phyloP scores from a whole-genome alignment of 2,888 invertebrate genomes.

The Sarcophaga caerulescens region DNA sequence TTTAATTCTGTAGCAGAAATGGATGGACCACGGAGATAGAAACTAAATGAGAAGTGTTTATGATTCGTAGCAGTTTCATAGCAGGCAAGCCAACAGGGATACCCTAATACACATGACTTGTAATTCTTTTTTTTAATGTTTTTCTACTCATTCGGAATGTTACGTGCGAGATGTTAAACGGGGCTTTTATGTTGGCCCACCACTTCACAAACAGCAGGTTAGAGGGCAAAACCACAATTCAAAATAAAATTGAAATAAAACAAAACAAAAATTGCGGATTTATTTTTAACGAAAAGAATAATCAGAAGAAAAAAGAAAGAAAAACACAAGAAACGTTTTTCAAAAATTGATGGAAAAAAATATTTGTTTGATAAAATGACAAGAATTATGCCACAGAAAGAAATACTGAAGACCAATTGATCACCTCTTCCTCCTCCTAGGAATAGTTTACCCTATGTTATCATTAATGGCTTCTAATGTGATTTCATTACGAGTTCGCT shows the following conservation, averaged over 20 bases:
- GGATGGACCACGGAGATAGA: no score
- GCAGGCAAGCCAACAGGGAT: not conserved
- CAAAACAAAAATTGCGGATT: not conserved
- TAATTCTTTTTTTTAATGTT: not conserved
- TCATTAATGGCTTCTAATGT: no score
- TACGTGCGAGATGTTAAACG: slow-evolving; percentile 49
- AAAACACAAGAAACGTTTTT: not conserved
- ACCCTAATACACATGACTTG: slow-evolving; percentile 31
- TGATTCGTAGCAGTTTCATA: no score
- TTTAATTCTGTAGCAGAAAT: no score
- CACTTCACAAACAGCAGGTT: slow-evolving; percentile 57
- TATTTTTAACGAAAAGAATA: not conserved
- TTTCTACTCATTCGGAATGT: slow-evolving; percentile 30
- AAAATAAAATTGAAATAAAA: slow-evolving; percentile 16
- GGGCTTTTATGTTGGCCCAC: slow-evolving; percentile 45
- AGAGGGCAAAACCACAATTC: slow-evolving; percentile 48
- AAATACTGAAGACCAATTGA: not conserved
- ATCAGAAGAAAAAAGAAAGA: not conserved
- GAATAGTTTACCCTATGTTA: not conserved
- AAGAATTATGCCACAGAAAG: not conserved
- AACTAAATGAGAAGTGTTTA: no score
- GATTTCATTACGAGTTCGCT: no score
- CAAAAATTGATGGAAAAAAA: not conserved
- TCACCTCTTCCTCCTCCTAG: not conserved
- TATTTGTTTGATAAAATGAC: not conserved